These are phyloP conservation scores for Drosophila anomelani DNA, from an alignment of 2,888 invertebrate species.

Conservation along the genomic window DNA sequence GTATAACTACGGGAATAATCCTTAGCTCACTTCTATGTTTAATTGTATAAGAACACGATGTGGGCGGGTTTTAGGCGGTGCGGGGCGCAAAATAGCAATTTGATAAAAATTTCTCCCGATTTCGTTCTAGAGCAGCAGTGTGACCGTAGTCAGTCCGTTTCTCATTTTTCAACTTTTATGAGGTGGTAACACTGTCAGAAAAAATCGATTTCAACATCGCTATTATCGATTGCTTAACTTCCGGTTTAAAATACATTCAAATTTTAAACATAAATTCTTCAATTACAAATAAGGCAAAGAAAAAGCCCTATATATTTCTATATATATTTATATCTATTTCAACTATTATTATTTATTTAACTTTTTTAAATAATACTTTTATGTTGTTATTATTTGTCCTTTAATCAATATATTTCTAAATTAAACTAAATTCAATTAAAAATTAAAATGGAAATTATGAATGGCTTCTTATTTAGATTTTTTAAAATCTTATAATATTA, in stretches of 20 bases:
- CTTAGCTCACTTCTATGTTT: not conserved
- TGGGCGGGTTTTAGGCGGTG: not conserved
- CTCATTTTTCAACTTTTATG: not conserved
- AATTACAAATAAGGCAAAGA: not conserved
- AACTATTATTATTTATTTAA: too few species aligned
- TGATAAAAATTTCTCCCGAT: constrained; percentile 30
- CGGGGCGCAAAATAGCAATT: constrained; percentile 13
- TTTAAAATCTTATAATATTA: too few species aligned
- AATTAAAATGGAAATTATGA: too few species aligned
- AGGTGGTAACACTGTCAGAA: not conserved
- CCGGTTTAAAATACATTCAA: not conserved
- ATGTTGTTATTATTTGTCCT: too few species aligned
- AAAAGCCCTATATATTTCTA: too few species aligned
- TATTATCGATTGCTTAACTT: not conserved
- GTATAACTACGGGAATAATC: not conserved
- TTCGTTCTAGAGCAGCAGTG: constrained; percentile 12
- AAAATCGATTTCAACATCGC: not conserved
- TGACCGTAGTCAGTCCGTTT: not conserved
- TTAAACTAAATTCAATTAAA: too few species aligned
- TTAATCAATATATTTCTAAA: too few species aligned
- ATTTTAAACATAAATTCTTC: not conserved
- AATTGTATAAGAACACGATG: not conserved
- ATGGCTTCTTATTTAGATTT: too few species aligned
- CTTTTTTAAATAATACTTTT: too few species aligned
- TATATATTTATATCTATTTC: not conserved